Conservation (phyloP, 2,113 vertebrate genomes). For the Ictalurus furcatus region DNA sequence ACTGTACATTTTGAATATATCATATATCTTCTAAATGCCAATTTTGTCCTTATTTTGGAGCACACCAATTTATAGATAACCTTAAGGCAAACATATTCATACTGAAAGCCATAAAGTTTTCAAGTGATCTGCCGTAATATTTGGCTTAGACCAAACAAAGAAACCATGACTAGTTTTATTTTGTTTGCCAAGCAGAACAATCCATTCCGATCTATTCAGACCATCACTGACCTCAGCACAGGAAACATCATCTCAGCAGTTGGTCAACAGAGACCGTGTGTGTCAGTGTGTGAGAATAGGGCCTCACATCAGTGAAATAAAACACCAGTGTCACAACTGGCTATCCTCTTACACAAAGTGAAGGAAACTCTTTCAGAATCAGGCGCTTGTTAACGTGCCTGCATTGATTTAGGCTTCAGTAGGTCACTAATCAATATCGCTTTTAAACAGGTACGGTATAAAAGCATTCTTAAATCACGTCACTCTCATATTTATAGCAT, state of each 20-base stretch:
- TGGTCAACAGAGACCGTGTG: constrained; percentile 2
- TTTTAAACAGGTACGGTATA: neutral
- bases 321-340: constrained; percentile 7
- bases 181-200: neutral
- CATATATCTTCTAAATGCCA: too few species aligned
- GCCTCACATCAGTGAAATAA: constrained; percentile 29
- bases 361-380: constrained; percentile 16
- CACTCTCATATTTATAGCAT: neutral
- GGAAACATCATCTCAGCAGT: constrained; percentile 25
- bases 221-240: neutral
- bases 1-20: too few species aligned
- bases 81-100: too few species aligned
- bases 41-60: too few species aligned
- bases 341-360: constrained; percentile 35
- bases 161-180: neutral
- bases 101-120: too few species aligned
- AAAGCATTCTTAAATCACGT: neutral
- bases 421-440: neutral
- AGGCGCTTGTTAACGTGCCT: neutral
- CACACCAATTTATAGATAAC: too few species aligned
- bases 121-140: neutral
- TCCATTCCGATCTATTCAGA: neutral
- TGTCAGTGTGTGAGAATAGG: neutral
- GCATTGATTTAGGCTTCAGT: constrained; percentile 12
- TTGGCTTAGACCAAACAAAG: neutral